phyloP scores from a whole-genome alignment of 2,797 vertebrate genomes.

The Eutrigla gurnardus region DNA sequence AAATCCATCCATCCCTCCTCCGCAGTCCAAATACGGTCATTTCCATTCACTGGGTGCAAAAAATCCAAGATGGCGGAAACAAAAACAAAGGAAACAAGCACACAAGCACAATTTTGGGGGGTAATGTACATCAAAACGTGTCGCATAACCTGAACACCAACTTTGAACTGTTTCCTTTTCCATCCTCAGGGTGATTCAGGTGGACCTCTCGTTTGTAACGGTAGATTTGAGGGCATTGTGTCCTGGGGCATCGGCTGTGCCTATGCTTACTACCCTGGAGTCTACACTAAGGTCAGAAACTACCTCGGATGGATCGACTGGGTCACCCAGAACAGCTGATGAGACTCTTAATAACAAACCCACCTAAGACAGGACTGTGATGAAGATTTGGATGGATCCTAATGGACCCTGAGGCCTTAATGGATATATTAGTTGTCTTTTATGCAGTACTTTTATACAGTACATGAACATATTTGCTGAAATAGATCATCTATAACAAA shows the following conservation, averaged over 20 bases:
- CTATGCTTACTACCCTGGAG: constrained; percentile 81
- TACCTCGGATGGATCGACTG: constrained; percentile 81
- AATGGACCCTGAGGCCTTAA: constrained; percentile 7
- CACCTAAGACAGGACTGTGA: constrained; percentile 11
- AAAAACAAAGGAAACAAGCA: too few species aligned
- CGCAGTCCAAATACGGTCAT: too few species aligned
- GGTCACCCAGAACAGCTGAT: constrained; percentile 57
- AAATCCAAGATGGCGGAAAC: too few species aligned
- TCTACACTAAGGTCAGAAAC: constrained; percentile 85
- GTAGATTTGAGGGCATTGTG: constrained; percentile 84
- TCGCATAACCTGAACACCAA: not conserved
- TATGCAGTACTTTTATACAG: constrained; percentile 17
- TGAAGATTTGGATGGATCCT: constrained; percentile 11
- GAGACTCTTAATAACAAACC: not conserved
- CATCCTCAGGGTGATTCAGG: constrained; percentile 85
- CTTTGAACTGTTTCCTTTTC: not conserved
- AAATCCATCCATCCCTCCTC: too few species aligned
- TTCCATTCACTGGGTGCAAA: too few species aligned
- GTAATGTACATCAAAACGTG: constrained; percentile 2
- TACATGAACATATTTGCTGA: too few species aligned
- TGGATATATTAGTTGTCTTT: constrained; percentile 4
- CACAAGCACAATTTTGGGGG: too few species aligned
- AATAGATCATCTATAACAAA: not conserved
- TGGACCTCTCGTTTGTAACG: constrained; percentile 84
- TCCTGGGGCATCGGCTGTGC: constrained; percentile 87